These are phyloP conservation scores for Stenotaenia linearis DNA, from an alignment of 2,888 invertebrate species.

Conservation along the genomic window DNA sequence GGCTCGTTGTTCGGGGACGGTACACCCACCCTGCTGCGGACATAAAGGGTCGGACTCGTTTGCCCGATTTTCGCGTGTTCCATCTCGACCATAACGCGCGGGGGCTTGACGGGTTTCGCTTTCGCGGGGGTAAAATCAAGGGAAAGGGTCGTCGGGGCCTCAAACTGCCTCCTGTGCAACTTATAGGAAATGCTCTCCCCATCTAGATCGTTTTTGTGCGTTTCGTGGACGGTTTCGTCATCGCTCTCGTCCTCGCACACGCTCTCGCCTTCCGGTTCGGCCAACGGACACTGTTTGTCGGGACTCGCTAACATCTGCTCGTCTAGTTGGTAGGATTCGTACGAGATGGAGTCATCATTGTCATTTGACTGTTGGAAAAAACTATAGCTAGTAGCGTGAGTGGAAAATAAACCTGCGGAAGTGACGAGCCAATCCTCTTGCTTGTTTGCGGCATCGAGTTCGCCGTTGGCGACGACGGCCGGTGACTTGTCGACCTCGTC, in stretches of 20 bases:
- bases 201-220: background rate
- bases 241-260: background rate
- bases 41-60: slow-evolving; percentile 36
- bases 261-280: background rate
- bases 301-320: slow-evolving; percentile 31
- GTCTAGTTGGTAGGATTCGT: slow-evolving; percentile 41
- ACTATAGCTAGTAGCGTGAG: slow-evolving; percentile 33
- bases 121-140: background rate
- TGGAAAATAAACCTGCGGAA: slow-evolving; percentile 34
- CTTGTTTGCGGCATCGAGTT: slow-evolving; percentile 4
- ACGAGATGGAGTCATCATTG: slow-evolving; percentile 43
- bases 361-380: slow-evolving; percentile 41
- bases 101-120: background rate
- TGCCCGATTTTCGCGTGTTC: slow-evolving; percentile 35
- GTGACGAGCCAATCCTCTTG: slow-evolving; percentile 29
- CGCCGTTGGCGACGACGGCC: background rate
- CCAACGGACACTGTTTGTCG: background rate
- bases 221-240: background rate
- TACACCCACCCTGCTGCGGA: slow-evolving; percentile 32
- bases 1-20: background rate
- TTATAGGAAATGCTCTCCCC: slow-evolving; percentile 43
- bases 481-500: background rate
- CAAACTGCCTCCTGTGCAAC: slow-evolving; percentile 41
- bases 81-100: slow-evolving; percentile 31
- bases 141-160: background rate